These are phyloP conservation scores for Prunella strophiata DNA, from an alignment of 2,797 vertebrate genomes.

Conservation along the genomic window DNA sequence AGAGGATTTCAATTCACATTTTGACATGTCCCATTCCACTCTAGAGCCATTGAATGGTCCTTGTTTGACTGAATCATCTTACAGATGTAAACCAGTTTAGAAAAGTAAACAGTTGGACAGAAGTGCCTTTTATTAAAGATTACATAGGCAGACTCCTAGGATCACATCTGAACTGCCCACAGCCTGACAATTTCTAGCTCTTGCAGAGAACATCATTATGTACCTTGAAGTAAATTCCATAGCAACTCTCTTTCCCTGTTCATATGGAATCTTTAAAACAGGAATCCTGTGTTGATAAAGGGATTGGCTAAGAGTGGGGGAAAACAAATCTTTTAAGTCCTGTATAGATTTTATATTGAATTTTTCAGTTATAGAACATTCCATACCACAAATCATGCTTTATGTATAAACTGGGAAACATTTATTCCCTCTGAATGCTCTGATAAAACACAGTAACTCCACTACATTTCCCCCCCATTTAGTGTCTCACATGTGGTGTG, in stretches of 20 bases:
- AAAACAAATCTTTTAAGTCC: neutral
- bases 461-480: neutral
- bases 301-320: neutral
- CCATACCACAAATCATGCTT: neutral
- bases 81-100: neutral
- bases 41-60: neutral
- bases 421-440: neutral
- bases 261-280: neutral
- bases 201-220: neutral
- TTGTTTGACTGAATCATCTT: neutral
- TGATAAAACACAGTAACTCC: neutral
- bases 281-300: neutral
- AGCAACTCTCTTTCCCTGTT: neutral
- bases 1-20: neutral
- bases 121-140: neutral
- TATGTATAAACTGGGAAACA: neutral
- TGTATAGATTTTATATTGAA: neutral
- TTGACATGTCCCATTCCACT: neutral
- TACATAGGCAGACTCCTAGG: neutral
- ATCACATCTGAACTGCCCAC: neutral
- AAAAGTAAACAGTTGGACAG: neutral
- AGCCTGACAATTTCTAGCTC: neutral
- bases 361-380: neutral
- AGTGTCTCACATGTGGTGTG: neutral
- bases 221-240: neutral